Evolutionary conservation across 2,113 vertebrate species (phyloP).

Genomic region (Grantiella picta): DNA sequence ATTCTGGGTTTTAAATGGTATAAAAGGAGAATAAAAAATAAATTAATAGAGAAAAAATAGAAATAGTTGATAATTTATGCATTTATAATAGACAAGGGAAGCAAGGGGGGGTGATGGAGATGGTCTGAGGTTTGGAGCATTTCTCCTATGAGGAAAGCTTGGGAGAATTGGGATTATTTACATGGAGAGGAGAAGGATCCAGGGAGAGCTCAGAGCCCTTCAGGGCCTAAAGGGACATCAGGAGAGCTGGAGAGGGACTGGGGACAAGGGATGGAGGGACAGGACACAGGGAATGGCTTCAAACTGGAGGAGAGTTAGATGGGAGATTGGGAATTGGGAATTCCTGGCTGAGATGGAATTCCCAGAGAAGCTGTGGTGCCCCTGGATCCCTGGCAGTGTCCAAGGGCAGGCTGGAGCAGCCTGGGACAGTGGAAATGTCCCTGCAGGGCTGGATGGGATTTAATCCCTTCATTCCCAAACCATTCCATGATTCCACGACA

Average conservation of each 20-base stretch:
- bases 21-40: background rate
- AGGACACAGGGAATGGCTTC: background rate
- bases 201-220: background rate
- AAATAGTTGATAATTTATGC: no score
- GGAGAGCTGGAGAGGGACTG: background rate
- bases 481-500: fast-evolving
- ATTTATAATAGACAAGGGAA: background rate
- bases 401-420: background rate
- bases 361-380: background rate
- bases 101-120: background rate
- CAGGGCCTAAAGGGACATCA: background rate
- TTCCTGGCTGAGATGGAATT: background rate
- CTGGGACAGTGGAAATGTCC: background rate
- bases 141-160: fast-evolving
- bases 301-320: background rate
- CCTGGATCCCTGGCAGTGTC: background rate
- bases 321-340: background rate
- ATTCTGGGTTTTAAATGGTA: background rate
- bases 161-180: background rate
- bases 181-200: background rate
- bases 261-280: background rate
- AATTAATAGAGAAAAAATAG: background rate
- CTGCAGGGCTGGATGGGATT: background rate
- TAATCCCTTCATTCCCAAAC: background rate
- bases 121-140: background rate